phyloP scores from a whole-genome alignment of 2,113 vertebrate genomes.

The Sceloporus tristichus region DNA sequence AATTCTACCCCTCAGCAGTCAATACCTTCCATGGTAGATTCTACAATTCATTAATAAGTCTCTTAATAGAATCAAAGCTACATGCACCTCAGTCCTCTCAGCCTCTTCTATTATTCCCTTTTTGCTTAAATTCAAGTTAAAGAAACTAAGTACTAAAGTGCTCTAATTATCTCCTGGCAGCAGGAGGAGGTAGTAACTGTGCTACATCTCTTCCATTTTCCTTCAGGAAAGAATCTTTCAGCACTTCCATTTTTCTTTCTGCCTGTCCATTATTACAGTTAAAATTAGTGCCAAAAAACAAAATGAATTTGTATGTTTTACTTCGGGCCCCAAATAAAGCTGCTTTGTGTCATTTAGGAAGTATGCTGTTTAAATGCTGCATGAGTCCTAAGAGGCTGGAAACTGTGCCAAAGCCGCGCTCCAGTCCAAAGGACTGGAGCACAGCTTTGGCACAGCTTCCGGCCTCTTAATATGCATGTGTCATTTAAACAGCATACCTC shows the following conservation, averaged over 20 bases:
- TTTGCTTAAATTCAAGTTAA: background rate
- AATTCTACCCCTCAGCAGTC: background rate
- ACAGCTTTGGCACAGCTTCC: too few species aligned
- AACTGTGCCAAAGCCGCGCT: too few species aligned
- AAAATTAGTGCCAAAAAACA: background rate
- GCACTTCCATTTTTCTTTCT: background rate
- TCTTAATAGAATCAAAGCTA: background rate
- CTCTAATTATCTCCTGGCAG: background rate
- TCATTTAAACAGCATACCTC: too few species aligned
- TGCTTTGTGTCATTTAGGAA: too few species aligned
- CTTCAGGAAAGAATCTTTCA: background rate
- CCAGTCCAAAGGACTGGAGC: too few species aligned
- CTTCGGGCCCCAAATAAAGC: too few species aligned
- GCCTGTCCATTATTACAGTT: background rate
- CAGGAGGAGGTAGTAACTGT: background rate
- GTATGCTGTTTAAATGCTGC: too few species aligned
- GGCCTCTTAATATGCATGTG: too few species aligned
- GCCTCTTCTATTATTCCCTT: background rate
- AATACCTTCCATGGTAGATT: background rate
- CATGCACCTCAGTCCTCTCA: background rate
- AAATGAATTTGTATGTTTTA: background rate
- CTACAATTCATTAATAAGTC: conserved; percentile 10
- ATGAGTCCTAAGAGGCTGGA: too few species aligned
- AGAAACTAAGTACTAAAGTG: background rate
- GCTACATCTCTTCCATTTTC: background rate